Conservation (phyloP, 2,888 invertebrate genomes). For the Hesperia comma region DNA sequence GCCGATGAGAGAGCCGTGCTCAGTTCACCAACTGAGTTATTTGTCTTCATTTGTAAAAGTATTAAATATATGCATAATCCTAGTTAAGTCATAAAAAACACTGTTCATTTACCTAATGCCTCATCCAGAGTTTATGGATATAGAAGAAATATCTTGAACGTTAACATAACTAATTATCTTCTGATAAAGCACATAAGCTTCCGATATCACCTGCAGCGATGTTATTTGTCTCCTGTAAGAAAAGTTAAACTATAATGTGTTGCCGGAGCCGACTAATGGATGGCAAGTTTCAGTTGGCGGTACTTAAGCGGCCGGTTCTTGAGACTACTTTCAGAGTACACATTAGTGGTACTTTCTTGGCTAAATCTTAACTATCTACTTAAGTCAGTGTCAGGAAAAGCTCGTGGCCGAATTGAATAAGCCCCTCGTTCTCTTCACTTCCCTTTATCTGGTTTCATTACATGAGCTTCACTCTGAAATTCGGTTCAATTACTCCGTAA, state of each 20-base stretch:
- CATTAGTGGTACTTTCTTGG: constrained; percentile 75
- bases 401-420: constrained; percentile 74
- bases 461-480: constrained; percentile 75
- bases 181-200: no score
- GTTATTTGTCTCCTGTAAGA: constrained; percentile 44
- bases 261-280: constrained; percentile 78
- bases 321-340: constrained; percentile 78
- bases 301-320: constrained; percentile 78
- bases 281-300: constrained; percentile 72
- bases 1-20: no score
- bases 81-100: no score
- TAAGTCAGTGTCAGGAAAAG: constrained; percentile 72
- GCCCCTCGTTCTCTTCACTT: constrained; percentile 63
- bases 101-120: no score
- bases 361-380: constrained; percentile 80
- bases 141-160: no score
- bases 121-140: no score
- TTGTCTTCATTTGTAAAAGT: no score
- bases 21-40: no score
- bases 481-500: constrained; percentile 77
- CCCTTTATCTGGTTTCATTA: constrained; percentile 78
- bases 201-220: constrained; percentile 2
- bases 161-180: no score
- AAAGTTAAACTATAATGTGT: constrained; percentile 79
- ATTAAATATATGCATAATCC: no score